These are phyloP conservation scores for Lathamus discolor DNA, from an alignment of 2,113 vertebrate genomes.

Conservation along the genomic window DNA sequence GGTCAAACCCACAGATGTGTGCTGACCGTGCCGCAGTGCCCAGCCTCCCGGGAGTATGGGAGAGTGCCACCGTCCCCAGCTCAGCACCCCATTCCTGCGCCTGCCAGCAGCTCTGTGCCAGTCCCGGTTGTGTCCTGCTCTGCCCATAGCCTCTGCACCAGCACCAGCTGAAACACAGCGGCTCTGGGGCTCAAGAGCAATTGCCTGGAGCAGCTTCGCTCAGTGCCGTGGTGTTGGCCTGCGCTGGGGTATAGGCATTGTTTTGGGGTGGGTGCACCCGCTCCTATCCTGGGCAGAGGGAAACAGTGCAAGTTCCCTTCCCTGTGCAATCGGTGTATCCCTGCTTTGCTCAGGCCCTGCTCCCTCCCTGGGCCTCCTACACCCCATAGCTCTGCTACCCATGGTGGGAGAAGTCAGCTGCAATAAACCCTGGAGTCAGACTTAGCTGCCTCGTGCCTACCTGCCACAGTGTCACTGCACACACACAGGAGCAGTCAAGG, in stretches of 20 bases:
- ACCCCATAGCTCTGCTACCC: neutral
- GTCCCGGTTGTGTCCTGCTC: rapidly evolving
- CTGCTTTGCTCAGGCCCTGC: slow-evolving; percentile 1
- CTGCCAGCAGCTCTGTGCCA: neutral
- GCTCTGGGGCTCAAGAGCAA: neutral
- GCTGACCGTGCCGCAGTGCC: neutral
- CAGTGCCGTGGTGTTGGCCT: neutral
- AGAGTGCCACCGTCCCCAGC: neutral
- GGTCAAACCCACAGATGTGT: slow-evolving; percentile 67
- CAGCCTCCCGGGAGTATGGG: rapidly evolving
- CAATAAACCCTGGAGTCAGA: slow-evolving; percentile 53
- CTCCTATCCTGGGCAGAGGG: neutral
- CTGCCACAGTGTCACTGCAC: rapidly evolving
- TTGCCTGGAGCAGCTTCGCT: rapidly evolving
- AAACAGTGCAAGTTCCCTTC: neutral
- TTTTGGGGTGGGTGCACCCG: neutral
- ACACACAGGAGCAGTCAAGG: neutral
- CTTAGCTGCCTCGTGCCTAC: neutral
- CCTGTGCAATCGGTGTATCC: neutral
- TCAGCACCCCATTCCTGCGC: neutral
- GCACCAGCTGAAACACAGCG: neutral
- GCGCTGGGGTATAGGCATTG: neutral
- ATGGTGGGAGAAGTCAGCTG: neutral
- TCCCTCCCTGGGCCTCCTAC: neutral
- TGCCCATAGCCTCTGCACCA: neutral